phyloP scores from a whole-genome alignment of 1,140 invertebrate species.

The Bicyclus anynana region DNA sequence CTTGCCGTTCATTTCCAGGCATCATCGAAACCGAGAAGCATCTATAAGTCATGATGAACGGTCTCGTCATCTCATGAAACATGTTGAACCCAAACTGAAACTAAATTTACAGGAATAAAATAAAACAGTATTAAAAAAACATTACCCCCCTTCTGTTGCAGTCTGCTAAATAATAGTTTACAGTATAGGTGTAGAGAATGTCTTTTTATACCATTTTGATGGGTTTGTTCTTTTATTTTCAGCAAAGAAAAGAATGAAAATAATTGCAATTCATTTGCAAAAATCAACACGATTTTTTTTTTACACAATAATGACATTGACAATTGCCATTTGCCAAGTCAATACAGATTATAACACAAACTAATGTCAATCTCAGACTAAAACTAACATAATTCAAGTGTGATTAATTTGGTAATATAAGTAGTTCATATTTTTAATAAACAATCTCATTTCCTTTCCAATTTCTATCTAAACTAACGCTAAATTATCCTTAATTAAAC shows the following conservation, averaged over 20 bases:
- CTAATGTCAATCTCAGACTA: background rate
- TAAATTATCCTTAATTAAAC: no score
- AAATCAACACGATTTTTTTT: background rate
- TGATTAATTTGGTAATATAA: no score
- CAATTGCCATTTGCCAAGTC: background rate
- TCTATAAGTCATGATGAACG: slow-evolving; percentile 89
- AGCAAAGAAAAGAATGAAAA: slow-evolving; percentile 20
- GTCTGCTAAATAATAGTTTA: background rate
- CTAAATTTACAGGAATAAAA: slow-evolving; percentile 51
- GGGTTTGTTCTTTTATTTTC: slow-evolving; percentile 5
- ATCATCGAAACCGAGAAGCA: slow-evolving; percentile 98
- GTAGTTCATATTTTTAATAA: no score
- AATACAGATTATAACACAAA: background rate
- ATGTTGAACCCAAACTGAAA: slow-evolving; percentile 90
- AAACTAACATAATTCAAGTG: background rate
- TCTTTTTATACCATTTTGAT: slow-evolving; percentile 39
- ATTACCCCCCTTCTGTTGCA: background rate
- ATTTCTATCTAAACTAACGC: no score
- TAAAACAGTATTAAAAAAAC: slow-evolving; percentile 18
- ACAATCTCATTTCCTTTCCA: no score
- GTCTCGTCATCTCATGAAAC: slow-evolving; percentile 88
- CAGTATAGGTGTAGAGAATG: background rate
- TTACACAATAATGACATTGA: no score
- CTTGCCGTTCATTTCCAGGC: slow-evolving; percentile 93
- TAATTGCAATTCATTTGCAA: slow-evolving; percentile 29